A percentile compares a stretch with the other conserved stretches of the same genome.
These are phyloP conservation scores for Stenichneumon culpator DNA, from an alignment of 2,888 invertebrate species.

Conservation along the genomic window DNA sequence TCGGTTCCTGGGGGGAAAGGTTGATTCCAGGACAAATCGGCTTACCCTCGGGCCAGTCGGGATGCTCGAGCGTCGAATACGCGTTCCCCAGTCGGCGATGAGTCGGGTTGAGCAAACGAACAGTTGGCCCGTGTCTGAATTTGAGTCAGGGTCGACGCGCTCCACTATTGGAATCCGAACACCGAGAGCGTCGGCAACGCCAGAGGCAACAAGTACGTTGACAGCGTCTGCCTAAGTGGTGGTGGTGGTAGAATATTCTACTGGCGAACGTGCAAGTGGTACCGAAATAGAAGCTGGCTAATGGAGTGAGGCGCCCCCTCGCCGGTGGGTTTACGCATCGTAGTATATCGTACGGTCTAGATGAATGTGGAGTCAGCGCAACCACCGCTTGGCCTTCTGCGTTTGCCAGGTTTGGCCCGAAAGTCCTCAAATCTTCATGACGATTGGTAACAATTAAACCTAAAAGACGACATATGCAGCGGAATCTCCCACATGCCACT, in stretches of 20 bases:
- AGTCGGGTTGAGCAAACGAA: conserved; percentile 71
- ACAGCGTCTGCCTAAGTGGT: conserved; percentile 4
- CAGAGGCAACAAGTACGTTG: conserved; percentile 33
- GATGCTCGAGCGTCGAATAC: background rate
- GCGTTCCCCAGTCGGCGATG: conserved; percentile 47
- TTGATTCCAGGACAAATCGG: background rate
- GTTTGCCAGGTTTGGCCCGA: background rate
- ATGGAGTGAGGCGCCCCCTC: conserved; percentile 30
- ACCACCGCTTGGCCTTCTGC: background rate
- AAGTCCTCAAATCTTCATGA: background rate
- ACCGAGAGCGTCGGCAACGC: conserved; percentile 7
- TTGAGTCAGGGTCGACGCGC: conserved; percentile 79
- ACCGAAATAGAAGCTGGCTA: conserved; percentile 44
- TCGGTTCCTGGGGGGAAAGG: background rate
- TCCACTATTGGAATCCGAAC: conserved; percentile 61
- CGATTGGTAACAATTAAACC: background rate
- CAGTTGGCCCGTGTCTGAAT: conserved; percentile 76
- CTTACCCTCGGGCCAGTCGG: background rate
- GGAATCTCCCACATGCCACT: no score
- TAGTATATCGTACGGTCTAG: conserved; percentile 14
- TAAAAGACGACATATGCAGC: background rate
- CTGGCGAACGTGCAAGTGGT: conserved; percentile 6
- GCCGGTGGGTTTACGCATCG: conserved; percentile 44
- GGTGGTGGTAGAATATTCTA: conserved; percentile 1
- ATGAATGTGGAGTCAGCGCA: background rate